Evolutionary conservation across 2,888 invertebrate species (phyloP).

Genomic region (Nomada lathburiana): DNA sequence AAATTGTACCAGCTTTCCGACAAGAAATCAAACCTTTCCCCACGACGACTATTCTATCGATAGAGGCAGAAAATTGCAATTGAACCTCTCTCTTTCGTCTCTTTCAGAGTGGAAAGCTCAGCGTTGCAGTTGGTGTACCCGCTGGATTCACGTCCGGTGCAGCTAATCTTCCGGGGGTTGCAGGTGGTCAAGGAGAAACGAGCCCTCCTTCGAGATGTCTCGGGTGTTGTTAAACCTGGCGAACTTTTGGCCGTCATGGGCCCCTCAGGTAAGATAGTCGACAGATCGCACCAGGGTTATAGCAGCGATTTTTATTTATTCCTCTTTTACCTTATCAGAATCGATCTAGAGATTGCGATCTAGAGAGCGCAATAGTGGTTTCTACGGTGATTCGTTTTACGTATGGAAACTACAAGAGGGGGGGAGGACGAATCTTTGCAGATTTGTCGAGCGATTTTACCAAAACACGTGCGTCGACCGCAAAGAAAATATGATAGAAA

Average conservation of each 20-base stretch:
- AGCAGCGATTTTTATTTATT: neutral
- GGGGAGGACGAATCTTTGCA: too few species aligned
- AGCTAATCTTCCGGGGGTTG: slow-evolving; percentile 88
- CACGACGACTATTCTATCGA: neutral
- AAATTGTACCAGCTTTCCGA: neutral
- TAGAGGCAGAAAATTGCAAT: neutral
- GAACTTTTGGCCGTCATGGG: slow-evolving; percentile 93
- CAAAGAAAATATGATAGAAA: too few species aligned
- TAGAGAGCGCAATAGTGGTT: neutral
- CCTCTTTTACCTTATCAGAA: neutral
- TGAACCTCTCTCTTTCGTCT: neutral
- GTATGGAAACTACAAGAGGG: neutral
- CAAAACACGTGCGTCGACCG: too few species aligned
- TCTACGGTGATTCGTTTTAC: neutral
- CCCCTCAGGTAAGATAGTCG: slow-evolving; percentile 87
- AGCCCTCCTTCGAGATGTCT: slow-evolving; percentile 89
- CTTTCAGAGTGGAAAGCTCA: slow-evolving; percentile 87
- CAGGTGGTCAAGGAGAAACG: slow-evolving; percentile 86
- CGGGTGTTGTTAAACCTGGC: slow-evolving; percentile 90
- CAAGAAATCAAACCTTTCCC: neutral
- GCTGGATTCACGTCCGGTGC: slow-evolving; percentile 87
- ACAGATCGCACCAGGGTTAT: neutral
- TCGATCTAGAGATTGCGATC: slow-evolving; percentile 5
- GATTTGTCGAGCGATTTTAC: too few species aligned
- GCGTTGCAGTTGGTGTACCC: slow-evolving; percentile 87